Percentiles rank a stretch among this genome's conserved stretches.
These are phyloP conservation scores for Cotesia congregata DNA, from an alignment of 2,888 invertebrate species.

Conservation along the genomic window DNA sequence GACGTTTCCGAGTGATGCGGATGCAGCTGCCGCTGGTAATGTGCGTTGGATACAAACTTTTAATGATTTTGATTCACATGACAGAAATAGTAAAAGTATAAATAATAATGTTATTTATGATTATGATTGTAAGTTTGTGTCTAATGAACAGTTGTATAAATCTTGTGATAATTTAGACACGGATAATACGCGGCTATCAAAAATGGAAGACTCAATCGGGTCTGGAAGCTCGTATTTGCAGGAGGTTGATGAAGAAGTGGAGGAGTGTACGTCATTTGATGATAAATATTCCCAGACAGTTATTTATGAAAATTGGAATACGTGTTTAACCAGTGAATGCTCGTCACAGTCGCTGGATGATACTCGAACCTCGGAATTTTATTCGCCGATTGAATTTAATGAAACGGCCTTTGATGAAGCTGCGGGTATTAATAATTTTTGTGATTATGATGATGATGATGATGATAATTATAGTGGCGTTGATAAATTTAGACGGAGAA, in stretches of 20 bases:
- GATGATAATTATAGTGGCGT: constrained; percentile 24
- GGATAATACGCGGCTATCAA: neutral
- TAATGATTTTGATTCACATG: constrained; percentile 32
- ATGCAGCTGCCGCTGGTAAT: constrained; percentile 30
- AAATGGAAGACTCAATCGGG: constrained; percentile 26
- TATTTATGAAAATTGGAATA: constrained; percentile 39
- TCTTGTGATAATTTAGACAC: constrained; percentile 36
- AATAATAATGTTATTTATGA: neutral
- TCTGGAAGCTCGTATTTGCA: constrained; percentile 28
- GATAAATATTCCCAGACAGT: constrained; percentile 8
- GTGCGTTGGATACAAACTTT: constrained; percentile 34
- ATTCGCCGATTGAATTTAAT: constrained; percentile 26
- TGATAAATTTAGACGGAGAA: constrained; percentile 46
- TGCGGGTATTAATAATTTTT: neutral
- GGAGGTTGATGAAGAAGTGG: constrained; percentile 27
- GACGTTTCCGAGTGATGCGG: constrained; percentile 10
- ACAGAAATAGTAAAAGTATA: neutral
- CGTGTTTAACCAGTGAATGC: constrained; percentile 23
- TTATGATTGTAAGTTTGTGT: neutral
- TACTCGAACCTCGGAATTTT: constrained; percentile 34
- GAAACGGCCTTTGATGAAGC: constrained; percentile 21
- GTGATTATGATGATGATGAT: constrained; percentile 11
- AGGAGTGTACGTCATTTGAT: constrained; percentile 29
- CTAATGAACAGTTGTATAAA: constrained; percentile 30
- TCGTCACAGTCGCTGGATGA: constrained; percentile 31